These are phyloP conservation scores for Meloe dianella DNA, from an alignment of 2,888 invertebrate species.

Conservation along the genomic window DNA sequence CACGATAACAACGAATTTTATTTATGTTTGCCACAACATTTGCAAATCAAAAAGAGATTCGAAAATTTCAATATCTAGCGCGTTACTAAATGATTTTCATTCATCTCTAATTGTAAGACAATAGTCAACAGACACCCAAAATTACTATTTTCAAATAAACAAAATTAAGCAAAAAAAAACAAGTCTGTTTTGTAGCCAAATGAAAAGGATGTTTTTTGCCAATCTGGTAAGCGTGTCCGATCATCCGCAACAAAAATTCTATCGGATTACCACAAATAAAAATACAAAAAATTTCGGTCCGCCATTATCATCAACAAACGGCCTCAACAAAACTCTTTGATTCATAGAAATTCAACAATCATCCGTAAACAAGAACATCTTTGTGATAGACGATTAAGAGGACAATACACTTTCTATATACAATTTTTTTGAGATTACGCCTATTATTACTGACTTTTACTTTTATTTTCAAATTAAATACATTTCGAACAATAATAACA, in stretches of 20 bases:
- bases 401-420: neutral
- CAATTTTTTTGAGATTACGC: neutral
- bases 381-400: neutral
- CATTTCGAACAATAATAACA: neutral
- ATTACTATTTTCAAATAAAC: too few relatives aligned
- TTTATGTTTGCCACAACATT: neutral
- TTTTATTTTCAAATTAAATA: neutral
- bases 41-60: neutral
- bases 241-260: constrained; percentile 2
- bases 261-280: neutral
- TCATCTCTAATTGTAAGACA: too few relatives aligned
- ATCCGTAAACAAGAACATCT: constrained; percentile 16
- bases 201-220: neutral
- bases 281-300: neutral
- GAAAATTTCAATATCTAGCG: too few relatives aligned
- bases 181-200: too few relatives aligned
- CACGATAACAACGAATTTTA: neutral
- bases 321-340: constrained; percentile 8
- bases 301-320: neutral
- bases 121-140: too few relatives aligned
- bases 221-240: neutral
- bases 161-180: neutral
- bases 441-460: neutral
- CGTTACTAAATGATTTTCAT: too few relatives aligned
- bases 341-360: constrained; percentile 21